A percentile compares a stretch with the other conserved stretches of the same genome.
phyloP scores from a whole-genome alignment of 2,888 invertebrate species.

The Pilophorus perplexus region DNA sequence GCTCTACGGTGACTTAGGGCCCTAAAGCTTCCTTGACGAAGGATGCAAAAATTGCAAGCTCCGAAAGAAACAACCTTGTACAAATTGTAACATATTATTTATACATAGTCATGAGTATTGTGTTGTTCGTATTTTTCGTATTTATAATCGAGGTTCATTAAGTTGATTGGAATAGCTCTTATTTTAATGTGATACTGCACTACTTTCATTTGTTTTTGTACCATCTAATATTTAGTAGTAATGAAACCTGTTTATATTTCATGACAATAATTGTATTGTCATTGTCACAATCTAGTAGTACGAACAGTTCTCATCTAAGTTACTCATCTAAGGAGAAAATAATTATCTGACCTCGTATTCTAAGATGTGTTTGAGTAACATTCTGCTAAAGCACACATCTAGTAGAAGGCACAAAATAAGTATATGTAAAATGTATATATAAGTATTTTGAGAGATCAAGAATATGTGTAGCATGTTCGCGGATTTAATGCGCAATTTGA shows the following conservation, averaged over 20 bases:
- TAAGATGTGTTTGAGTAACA: too few relatives aligned
- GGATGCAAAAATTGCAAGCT: too few relatives aligned
- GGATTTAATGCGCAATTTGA: not conserved
- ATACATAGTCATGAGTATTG: slow-evolving; percentile 31
- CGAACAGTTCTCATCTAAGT: too few relatives aligned
- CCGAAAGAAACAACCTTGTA: slow-evolving; percentile 19
- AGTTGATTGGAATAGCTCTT: slow-evolving; percentile 25
- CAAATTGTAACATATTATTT: slow-evolving; percentile 32
- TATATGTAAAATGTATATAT: slow-evolving; percentile 27
- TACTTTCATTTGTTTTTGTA: slow-evolving; percentile 35
- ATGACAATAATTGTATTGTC: slow-evolving; percentile 27
- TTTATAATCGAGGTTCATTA: slow-evolving; percentile 8
- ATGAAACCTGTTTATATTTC: slow-evolving; percentile 1
- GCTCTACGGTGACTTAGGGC: too few relatives aligned
- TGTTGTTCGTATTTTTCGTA: slow-evolving; percentile 26
- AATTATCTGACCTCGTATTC: too few relatives aligned
- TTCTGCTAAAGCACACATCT: slow-evolving; percentile 26
- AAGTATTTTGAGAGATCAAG: slow-evolving; percentile 2
- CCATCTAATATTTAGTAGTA: slow-evolving; percentile 3
- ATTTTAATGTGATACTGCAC: slow-evolving; percentile 34
- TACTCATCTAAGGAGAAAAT: too few relatives aligned
- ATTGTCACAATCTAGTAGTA: slow-evolving; percentile 8
- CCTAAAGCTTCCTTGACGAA: too few relatives aligned
- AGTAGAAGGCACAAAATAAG: slow-evolving; percentile 30
- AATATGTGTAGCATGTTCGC: slow-evolving; percentile 22